Conservation (phyloP, 2,888 invertebrate genomes). For the Leptodirus hochenwartii region DNA sequence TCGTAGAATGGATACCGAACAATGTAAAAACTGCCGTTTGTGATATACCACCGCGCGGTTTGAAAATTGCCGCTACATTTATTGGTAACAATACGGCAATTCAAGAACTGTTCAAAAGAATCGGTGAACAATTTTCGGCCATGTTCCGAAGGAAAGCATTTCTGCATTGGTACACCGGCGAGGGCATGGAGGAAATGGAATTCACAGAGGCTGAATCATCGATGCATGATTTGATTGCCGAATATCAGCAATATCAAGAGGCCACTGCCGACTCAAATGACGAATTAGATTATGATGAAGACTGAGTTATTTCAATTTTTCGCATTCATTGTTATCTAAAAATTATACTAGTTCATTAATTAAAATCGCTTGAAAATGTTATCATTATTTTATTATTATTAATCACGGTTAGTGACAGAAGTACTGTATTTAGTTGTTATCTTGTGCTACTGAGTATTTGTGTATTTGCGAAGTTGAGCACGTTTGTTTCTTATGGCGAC, state of each 20-base stretch:
- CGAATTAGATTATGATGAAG: too few species aligned
- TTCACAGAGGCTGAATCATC: conserved; percentile 56
- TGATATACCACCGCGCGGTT: conserved; percentile 49
- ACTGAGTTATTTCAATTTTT: too few species aligned
- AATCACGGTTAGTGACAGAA: too few species aligned
- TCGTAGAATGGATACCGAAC: conserved; percentile 47
- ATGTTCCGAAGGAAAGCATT: conserved; percentile 58
- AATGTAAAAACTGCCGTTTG: conserved; percentile 55
- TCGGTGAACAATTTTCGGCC: conserved; percentile 31
- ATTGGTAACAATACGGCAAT: conserved; percentile 42
- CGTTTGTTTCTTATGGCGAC: too few species aligned
- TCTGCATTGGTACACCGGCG: conserved; percentile 61
- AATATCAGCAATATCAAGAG: conserved; percentile 61
- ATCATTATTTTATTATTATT: too few species aligned
- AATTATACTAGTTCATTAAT: too few species aligned
- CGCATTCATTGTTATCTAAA: too few species aligned
- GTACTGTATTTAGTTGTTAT: too few species aligned
- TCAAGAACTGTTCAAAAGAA: conserved; percentile 60
- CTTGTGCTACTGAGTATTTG: too few species aligned
- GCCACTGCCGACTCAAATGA: conserved; percentile 39
- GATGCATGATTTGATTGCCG: conserved; percentile 54
- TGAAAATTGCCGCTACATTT: conserved; percentile 23
- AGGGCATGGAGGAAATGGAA: conserved; percentile 56
- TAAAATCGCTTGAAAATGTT: too few species aligned
- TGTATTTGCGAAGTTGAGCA: too few species aligned